Base-by-base conservation (phyloP, 2,888 invertebrate genomes). In the Taenaris catops region DNA sequence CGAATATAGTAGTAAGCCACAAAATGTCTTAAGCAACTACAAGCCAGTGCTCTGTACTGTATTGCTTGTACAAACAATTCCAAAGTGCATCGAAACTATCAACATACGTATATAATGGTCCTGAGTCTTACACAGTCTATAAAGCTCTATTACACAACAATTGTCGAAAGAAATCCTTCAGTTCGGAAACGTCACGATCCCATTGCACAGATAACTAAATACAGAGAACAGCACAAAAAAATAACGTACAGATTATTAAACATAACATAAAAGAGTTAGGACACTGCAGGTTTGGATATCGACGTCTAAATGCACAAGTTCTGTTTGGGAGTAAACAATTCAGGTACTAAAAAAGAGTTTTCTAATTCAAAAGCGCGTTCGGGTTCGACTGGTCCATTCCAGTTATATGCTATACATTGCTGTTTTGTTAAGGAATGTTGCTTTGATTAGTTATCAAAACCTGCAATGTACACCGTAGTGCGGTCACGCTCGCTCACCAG, bases 401-500 rank as follows among this genome's bases (percentile, higher is more conserved):
- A 34, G 29, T 14, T 25, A 28, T 28, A 23, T 43, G 38, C 18
- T 31, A 25, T 43, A 44, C 41, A 47, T 46, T 32, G 46, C 41
- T 35, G 27, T 31, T 41, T 41, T 25, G 8, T 20, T 35, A 16
- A 38, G 83, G 81, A 80, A 80, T 81, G 80, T 80, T 57, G 53
- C 43, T 50, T 53, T 51, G 54, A 50, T 52, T 46, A 44, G 41
- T 47, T 43, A 63, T 68, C 64, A 54, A 62, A 73, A 66, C 78
- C 78, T 71, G 83, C 80, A 74, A 72, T 81, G 83, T 66, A 49
- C 44, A 48, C 36, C 46, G 64, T 59, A 62, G 57, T 46, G 64
- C 56, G 64, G 78, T 81, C 83, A 83, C 80, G 83, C 83, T 75
- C 78, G 72, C 84, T 86, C 83, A 84, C 80, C 88, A 74, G 76